Evolutionary conservation across 2,113 vertebrate species (phyloP), one percentile per base, ranked within the genome.

Genomic region (Mormyrus iriodes): DNA sequence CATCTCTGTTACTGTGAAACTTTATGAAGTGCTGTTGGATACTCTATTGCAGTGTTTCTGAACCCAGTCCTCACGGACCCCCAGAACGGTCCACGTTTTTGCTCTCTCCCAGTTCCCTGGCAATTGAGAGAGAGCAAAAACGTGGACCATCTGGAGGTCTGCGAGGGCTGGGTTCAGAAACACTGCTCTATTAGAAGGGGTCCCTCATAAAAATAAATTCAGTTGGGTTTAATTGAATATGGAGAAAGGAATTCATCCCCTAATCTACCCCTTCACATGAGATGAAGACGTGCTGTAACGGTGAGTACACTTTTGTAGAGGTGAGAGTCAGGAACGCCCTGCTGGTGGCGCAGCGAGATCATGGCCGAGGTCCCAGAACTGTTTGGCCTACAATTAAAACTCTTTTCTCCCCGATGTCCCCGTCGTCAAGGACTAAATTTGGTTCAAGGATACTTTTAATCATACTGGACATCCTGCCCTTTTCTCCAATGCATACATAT

Each of bases 381-480:
- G 15, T 79, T 39, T 79, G 35, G 73, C 35, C 73, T 79, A 79
- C 73, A 79, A 79, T 79, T 79, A 79, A 79, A 79, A 42, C 73
- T 42, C 73, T 79, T 79, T 79, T 42, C 35, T 19, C 73, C 15
- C 73, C 31, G 17, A 42, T 8, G 73, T 79, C 73, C 35, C 73
- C 15, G 73, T 79, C 6, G 35, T 79, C 73, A 79, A 79, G 35
- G 73, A 79, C 61, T 69, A 31, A 69, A 79, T 79, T 42, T 79
- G 73, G 73, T 79, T 79, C 73, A 79, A 79, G 73, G 73, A 79
- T 79, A 79, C 73, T 79, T 35, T 79, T 79, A 79, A 69, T 19
- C 73, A 42, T 79, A 42, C 35, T 42, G 31, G 73, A 79, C 35
- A 19, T 79, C 35, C 73, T 79, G 73, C 73, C 35, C 35, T 39